phyloP scores from a whole-genome alignment of 2,888 invertebrate species.

The Hartigia nigra region DNA sequence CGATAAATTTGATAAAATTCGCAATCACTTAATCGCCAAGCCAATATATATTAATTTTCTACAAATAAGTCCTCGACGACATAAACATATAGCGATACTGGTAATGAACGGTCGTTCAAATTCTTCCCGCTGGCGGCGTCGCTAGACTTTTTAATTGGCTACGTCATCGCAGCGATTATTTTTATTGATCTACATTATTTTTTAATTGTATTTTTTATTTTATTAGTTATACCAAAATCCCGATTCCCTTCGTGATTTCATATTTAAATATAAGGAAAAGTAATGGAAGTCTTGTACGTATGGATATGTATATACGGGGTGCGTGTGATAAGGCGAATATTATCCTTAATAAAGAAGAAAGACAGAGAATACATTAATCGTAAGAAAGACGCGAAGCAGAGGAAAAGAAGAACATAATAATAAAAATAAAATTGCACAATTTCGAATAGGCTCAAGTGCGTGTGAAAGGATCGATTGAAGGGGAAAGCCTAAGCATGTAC shows the following conservation, averaged over 20 bases:
- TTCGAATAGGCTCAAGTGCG: neutral
- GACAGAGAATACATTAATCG: neutral
- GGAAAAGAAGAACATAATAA: neutral
- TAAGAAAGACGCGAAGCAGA: neutral
- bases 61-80: neutral
- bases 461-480: neutral
- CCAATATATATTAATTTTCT: neutral
- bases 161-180: neutral
- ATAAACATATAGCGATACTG: neutral
- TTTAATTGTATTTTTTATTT: neutral
- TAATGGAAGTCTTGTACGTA: too few relatives aligned
- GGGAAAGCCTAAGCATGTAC: neutral
- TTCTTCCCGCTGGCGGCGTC: neutral
- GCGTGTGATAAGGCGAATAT: neutral
- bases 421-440: neutral
- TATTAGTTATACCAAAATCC: neutral
- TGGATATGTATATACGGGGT: neutral
- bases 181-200: too few relatives aligned
- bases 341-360: neutral
- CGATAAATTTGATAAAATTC: too few relatives aligned
- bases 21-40: too few relatives aligned
- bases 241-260: neutral
- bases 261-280: too few relatives aligned
- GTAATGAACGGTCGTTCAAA: neutral
- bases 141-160: neutral